Percentiles rank a stretch among this genome's conserved stretches.
phyloP scores from a whole-genome alignment of 2,797 vertebrate species.

The Diplodus sargus region DNA sequence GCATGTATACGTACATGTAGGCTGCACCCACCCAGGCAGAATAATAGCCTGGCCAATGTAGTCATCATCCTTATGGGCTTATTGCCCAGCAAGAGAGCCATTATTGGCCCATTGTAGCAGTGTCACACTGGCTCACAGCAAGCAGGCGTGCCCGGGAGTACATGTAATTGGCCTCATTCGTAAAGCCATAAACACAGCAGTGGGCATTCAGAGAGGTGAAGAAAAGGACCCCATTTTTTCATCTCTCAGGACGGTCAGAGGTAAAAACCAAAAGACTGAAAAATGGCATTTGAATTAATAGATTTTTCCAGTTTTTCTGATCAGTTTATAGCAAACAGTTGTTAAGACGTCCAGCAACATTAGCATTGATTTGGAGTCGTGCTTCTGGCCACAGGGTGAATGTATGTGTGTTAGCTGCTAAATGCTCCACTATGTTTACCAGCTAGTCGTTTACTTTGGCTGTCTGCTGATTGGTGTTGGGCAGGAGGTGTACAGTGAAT shows the following conservation, averaged over 20 bases:
- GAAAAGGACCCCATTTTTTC: conserved; percentile 2
- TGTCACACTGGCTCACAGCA: conserved; percentile 52
- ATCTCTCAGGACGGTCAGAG: neutral
- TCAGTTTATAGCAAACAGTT: neutral
- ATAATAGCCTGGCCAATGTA: conserved; percentile 54
- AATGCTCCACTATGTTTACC: neutral
- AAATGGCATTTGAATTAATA: no score
- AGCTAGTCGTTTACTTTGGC: neutral
- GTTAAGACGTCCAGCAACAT: neutral
- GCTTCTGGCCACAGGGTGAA: neutral
- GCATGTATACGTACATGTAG: neutral
- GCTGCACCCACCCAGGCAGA: conserved; percentile 13
- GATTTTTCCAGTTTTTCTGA: neutral
- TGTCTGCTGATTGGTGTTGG: neutral
- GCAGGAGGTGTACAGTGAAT: neutral
- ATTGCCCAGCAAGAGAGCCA: conserved; percentile 57
- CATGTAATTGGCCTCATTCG: conserved; percentile 57
- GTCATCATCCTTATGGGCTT: conserved; percentile 64
- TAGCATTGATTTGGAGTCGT: neutral
- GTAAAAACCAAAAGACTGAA: neutral
- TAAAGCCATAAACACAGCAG: conserved; percentile 46
- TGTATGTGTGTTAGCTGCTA: no score
- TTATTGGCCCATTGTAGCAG: conserved; percentile 51
- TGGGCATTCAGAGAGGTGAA: conserved; percentile 25
- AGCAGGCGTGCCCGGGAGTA: conserved; percentile 28